These are phyloP conservation scores for Chrysolina oricalcia DNA, from an alignment of 2,888 invertebrate genomes.

Conservation along the genomic window DNA sequence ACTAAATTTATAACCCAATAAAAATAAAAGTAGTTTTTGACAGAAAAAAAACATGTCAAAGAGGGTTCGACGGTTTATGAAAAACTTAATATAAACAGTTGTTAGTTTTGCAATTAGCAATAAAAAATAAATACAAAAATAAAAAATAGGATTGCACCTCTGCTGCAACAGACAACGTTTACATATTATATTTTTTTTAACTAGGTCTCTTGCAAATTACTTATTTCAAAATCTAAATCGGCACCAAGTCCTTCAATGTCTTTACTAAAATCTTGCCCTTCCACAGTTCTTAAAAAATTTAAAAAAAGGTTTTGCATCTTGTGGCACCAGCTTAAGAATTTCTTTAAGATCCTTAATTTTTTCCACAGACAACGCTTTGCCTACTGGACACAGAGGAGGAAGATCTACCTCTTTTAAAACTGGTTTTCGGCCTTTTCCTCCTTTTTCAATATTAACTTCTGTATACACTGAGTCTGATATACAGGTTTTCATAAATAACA, in stretches of 20 bases:
- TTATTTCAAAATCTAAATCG: slow-evolving; percentile 18
- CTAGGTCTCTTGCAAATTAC: too few species aligned
- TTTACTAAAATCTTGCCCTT: slow-evolving; percentile 16
- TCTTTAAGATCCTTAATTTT: slow-evolving; percentile 19
- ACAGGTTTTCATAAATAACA: slow-evolving; percentile 27
- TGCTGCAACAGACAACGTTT: too few species aligned
- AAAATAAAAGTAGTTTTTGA: slow-evolving; percentile 27
- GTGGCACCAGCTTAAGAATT: slow-evolving; percentile 24
- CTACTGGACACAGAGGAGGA: slow-evolving; percentile 3
- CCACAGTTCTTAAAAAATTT: slow-evolving; percentile 21
- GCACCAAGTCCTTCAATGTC: slow-evolving; percentile 26
- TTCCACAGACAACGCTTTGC: background rate
- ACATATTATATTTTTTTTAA: too few species aligned
- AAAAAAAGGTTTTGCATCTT: slow-evolving; percentile 26
- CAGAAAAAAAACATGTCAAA: slow-evolving; percentile 33
- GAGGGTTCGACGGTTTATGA: slow-evolving; percentile 27
- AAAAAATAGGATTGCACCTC: too few species aligned
- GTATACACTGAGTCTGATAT: slow-evolving; percentile 24
- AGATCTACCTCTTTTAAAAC: background rate
- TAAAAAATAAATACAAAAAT: too few species aligned
- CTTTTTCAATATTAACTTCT: too few species aligned
- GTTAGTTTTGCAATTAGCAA: slow-evolving; percentile 10
- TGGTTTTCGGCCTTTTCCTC: background rate
- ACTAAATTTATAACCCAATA: too few species aligned
- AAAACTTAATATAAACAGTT: slow-evolving; percentile 30